phyloP scores from a whole-genome alignment of 2,113 vertebrate genomes.

The Carassius gibelio region DNA sequence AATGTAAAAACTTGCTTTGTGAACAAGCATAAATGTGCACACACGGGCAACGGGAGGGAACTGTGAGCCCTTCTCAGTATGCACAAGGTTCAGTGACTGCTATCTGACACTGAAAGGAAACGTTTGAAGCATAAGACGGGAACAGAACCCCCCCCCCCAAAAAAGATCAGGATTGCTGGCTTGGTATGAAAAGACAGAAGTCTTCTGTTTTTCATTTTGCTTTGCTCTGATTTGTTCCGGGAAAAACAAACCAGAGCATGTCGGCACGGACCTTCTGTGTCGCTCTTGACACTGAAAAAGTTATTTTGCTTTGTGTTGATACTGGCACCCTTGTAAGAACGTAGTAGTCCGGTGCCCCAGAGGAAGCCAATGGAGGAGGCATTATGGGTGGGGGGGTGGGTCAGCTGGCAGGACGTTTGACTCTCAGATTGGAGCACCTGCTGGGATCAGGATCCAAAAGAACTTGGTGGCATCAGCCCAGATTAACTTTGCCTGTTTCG shows the following conservation, averaged over 20 bases:
- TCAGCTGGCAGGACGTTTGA: constrained; percentile 54
- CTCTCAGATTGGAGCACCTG: constrained; percentile 60
- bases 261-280: constrained; percentile 32
- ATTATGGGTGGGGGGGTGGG: constrained; percentile 30
- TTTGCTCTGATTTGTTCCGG: constrained; percentile 55
- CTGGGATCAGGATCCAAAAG: constrained; percentile 57
- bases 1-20: constrained; percentile 50
- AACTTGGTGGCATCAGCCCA: constrained; percentile 57
- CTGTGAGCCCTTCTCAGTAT: constrained; percentile 41
- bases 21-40: constrained; percentile 66
- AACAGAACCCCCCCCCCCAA: constrained; percentile 50
- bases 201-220: constrained; percentile 63
- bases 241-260: constrained; percentile 56
- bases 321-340: constrained; percentile 58
- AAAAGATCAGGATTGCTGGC: constrained; percentile 57
- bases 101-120: constrained; percentile 60
- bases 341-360: constrained; percentile 47
- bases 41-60: constrained; percentile 53
- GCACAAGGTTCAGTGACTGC: constrained; percentile 58
- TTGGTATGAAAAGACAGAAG: constrained; percentile 60
- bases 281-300: constrained; percentile 56
- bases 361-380: constrained; percentile 28
- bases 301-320: constrained; percentile 56
- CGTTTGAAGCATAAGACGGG: constrained; percentile 56
- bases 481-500: constrained; percentile 72